Evolutionary conservation across 2,113 vertebrate species (phyloP), one percentile per base, ranked within the genome.

Genomic region (Thamnophis sirtalis): DNA sequence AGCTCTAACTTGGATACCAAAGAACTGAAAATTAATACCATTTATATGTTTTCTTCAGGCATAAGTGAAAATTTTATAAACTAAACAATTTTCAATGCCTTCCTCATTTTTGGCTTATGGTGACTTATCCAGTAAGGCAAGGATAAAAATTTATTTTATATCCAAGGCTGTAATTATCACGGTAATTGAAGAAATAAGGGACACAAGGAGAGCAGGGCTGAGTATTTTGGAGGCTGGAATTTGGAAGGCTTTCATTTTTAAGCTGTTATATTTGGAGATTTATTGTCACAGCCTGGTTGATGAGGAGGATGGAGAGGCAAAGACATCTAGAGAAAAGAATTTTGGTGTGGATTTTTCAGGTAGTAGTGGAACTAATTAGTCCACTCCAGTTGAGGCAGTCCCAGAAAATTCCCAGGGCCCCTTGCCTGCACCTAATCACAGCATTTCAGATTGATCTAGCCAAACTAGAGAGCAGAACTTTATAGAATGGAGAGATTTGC

Each of bases 11-110:
- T 95, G 94, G 95, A 92, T 91, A 96, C 94, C 95, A 95, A 94
- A 96, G 15, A 17, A 85, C 93, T 93, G 88, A 92, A 93, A 95
- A 95, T 95, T 94, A 95, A 92, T 94, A 96, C 95, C 87, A 92
- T 93, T 95, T 92, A 96, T 94, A 92, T 93, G 96, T 97, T 94
- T 94, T 93, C 95, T 97, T 95, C 95, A 97, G 85, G 91, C 93
- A 91, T 93, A 96, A 94, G 60, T 86, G 92, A 96, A 97, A 94
- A 2, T 56, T 88, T 38, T 9, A 80, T 92, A 94, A 94, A 96
- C 91, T 93, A 97, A 96, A n/a, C 58, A 88, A 9, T 22, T 91
- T 94, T 24, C 87, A 28, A 56, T 15, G 4, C 11, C 48, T 11
- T 5, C 19, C 38, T 63, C 26, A 49, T 22, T 2, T 17, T n/a